These are phyloP conservation scores for Lagodon rhomboides DNA, from an alignment of 2,797 vertebrate species.

Conservation along the genomic window DNA sequence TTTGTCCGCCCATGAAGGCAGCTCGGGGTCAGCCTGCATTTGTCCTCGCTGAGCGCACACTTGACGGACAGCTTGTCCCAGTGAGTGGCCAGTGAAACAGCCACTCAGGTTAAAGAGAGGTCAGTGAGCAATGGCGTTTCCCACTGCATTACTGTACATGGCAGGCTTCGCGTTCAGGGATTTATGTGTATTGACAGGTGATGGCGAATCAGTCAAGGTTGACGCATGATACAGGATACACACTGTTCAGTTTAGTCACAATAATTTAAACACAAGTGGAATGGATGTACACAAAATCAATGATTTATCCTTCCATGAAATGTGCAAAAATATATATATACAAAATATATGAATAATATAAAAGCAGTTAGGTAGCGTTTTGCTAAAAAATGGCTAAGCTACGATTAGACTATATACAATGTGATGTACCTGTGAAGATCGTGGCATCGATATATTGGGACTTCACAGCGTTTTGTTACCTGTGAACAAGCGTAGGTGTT, in stretches of 20 bases:
- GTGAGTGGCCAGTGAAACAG: conserved; percentile 64
- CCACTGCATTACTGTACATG: conserved; percentile 50
- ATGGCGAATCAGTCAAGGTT: background rate
- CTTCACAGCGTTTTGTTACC: too few species aligned
- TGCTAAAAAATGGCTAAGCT: too few species aligned
- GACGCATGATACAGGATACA: conserved; percentile 5
- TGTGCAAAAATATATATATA: background rate
- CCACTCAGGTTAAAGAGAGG: conserved; percentile 72
- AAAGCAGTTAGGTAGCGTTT: too few species aligned
- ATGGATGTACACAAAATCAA: background rate
- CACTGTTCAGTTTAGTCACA: background rate
- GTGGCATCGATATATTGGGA: too few species aligned
- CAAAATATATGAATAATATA: background rate
- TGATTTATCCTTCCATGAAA: background rate
- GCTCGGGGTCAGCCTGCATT: conserved; percentile 55
- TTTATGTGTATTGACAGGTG: background rate
- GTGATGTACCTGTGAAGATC: too few species aligned
- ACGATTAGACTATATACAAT: too few species aligned
- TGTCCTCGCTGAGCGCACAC: conserved; percentile 56
- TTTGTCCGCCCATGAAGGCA: conserved; percentile 43
- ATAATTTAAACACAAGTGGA: background rate
- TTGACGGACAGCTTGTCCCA: conserved; percentile 74
- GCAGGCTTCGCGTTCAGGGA: conserved; percentile 24
- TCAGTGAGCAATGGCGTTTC: conserved; percentile 67
- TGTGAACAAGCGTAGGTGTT: too few species aligned